A percentile compares a stretch with the other conserved stretches of the same genome.
phyloP scores from a whole-genome alignment of 1,140 invertebrate species.

The Bacillus rossius region DNA sequence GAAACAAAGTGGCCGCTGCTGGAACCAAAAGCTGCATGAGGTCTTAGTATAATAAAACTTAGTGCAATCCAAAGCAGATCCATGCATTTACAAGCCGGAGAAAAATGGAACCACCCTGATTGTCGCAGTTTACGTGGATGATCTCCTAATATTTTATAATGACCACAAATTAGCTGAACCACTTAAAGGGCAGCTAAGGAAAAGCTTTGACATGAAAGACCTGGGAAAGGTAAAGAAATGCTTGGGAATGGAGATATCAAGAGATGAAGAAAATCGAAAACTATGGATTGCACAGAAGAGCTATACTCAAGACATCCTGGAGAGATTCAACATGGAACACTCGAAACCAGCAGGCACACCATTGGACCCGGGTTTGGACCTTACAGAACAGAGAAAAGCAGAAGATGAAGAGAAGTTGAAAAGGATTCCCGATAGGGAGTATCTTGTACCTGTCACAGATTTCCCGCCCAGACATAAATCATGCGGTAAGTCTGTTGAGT shows the following conservation, averaged over 20 bases:
- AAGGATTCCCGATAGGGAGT: too few relatives aligned
- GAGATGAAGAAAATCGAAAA: background rate
- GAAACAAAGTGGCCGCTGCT: too few relatives aligned
- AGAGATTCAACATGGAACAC: too few relatives aligned
- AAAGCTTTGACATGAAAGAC: background rate
- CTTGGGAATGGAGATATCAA: background rate
- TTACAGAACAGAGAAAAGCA: too few relatives aligned
- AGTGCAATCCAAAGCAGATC: constrained; percentile 9
- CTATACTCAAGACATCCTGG: background rate
- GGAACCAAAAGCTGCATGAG: too few relatives aligned
- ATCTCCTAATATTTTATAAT: background rate
- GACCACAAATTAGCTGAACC: background rate
- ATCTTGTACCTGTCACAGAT: too few relatives aligned
- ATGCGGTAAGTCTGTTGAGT: too few relatives aligned
- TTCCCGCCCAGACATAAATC: too few relatives aligned
- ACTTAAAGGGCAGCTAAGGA: background rate
- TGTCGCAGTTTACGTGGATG: background rate
- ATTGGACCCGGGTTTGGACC: background rate
- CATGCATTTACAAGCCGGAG: background rate
- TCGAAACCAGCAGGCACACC: too few relatives aligned
- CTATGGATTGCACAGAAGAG: background rate
- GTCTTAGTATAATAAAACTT: constrained; percentile 6
- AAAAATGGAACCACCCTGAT: background rate
- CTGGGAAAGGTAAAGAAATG: too few relatives aligned
- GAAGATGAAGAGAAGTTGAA: too few relatives aligned